Evolutionary conservation across 2,113 vertebrate genomes (phyloP).

Genomic region (Stomatorhinus ivindoensis): DNA sequence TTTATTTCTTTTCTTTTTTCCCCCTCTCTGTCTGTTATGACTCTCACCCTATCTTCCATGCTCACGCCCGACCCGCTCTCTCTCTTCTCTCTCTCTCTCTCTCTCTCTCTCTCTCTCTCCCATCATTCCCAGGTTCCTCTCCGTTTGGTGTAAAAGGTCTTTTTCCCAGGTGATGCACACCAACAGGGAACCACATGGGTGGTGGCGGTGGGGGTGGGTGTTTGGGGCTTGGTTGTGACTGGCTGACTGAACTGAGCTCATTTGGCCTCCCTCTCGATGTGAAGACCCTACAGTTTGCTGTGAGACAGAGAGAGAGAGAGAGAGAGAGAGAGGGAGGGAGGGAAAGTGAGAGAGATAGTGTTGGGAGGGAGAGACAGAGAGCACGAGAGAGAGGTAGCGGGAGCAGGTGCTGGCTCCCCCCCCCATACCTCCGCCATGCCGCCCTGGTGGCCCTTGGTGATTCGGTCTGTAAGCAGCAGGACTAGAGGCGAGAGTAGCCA

Average conservation of each 20-base stretch:
- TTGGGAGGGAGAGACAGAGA: background rate
- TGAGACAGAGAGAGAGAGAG: background rate
- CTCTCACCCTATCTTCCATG: background rate
- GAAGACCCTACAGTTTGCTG: conserved; percentile 29
- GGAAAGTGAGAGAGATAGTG: background rate
- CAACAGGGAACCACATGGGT: background rate
- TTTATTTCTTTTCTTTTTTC: background rate
- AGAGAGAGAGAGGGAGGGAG: background rate
- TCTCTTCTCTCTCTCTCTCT: background rate
- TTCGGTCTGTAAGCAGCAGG: conserved; percentile 29
- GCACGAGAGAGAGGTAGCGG: conserved; percentile 13
- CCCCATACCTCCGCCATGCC: conserved; percentile 45
- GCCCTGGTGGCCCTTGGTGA: conserved; percentile 22
- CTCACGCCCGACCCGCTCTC: background rate
- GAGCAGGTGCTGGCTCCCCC: conserved; percentile 22
- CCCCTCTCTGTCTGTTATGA: background rate
- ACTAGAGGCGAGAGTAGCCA: conserved; percentile 36
- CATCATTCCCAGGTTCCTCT: background rate
- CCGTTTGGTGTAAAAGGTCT: conserved; percentile 42
- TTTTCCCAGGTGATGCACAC: conserved; percentile 57
- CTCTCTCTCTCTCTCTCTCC: background rate
- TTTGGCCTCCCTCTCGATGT: conserved; percentile 34
- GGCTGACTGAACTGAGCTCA: conserved; percentile 43
- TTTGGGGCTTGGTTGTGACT: conserved; percentile 34
- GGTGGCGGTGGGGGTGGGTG: background rate